Base-by-base conservation (phyloP, 2,113 vertebrate species). In the Pardalotus punctatus region DNA sequence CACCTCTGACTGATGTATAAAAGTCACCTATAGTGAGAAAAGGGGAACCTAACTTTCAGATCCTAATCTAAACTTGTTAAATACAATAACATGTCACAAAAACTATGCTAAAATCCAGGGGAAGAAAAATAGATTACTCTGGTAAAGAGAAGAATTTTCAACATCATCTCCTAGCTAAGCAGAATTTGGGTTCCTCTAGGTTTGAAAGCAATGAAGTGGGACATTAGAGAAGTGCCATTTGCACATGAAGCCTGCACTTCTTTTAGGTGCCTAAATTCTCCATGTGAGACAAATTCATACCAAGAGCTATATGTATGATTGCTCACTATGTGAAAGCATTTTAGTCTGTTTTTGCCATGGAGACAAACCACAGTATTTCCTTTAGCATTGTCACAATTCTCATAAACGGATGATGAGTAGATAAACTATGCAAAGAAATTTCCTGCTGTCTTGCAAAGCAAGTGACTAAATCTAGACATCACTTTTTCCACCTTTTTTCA, bases 261-360 rank as follows among this genome's bases (percentile, higher is more conserved):
- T 47, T 40, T 42, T 20, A 51, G 14, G 5, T 88, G 43, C 11
- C 54, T 58, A 38, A 87, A 47, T 19, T 9, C 25, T 43, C 35
- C 19, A 9, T 1, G 3, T 67, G 33, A 81, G 23, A 60, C 12
- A 69, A 47, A 21, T 62, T 83, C 48, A 58, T 18, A 35, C 12
- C 4, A 48, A 76, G 11, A 65, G 2, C 33, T 43, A 0, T 8
- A 14, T 20, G 10, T 27, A 61, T 19, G 25, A 40, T 7, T 1
- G 1, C 3, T 67, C 5, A 25, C 21, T 21, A 14, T 27, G 17
- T 62, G 43, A 81, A 90, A 38, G 20, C 23, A 88, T 42, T 67
- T 88, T 17, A 40, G 21, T 25, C 14, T n/a, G 11, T 0, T 82
- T 88, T 85, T 80, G 28, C 29, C 35, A 66, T 19, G 11, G 23